Evolutionary conservation across 2,113 vertebrate species (phyloP).

Genomic region (Leiothrix lutea): DNA sequence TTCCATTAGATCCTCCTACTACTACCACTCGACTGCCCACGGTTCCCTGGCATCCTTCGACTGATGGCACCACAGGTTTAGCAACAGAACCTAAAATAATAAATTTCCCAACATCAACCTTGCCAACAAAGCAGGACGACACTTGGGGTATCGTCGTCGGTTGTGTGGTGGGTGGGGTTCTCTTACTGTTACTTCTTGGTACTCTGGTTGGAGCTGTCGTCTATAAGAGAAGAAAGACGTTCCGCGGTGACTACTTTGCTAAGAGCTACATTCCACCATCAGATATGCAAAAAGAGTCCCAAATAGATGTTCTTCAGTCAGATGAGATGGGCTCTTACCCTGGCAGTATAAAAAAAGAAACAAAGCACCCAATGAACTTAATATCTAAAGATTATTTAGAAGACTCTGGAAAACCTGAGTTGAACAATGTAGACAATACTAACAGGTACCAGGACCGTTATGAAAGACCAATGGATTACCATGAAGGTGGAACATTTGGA

Average conservation of each 20-base stretch:
- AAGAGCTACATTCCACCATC: slow-evolving; percentile 96
- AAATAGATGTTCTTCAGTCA: slow-evolving; percentile 93
- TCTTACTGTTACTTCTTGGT: slow-evolving; percentile 87
- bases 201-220: slow-evolving; percentile 81
- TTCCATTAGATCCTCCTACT: slow-evolving; percentile 95
- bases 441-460: slow-evolving; percentile 79
- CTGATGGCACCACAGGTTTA: slow-evolving; percentile 77
- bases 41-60: slow-evolving; percentile 78
- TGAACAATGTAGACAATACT: slow-evolving; percentile 87
- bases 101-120: slow-evolving; percentile 83
- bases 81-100: slow-evolving; percentile 79
- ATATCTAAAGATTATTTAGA: slow-evolving; percentile 89
- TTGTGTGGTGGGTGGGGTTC: slow-evolving; percentile 87
- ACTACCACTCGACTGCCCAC: slow-evolving; percentile 88
- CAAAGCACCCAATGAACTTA: slow-evolving; percentile 88
- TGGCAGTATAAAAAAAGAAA: slow-evolving; percentile 89
- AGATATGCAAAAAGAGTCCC: slow-evolving; percentile 97
- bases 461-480: slow-evolving; percentile 85
- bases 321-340: slow-evolving; percentile 91
- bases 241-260: slow-evolving; percentile 97
- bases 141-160: slow-evolving; percentile 88
- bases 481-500: slow-evolving; percentile 83
- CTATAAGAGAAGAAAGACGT: slow-evolving; percentile 91
- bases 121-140: slow-evolving; percentile 82
- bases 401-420: slow-evolving; percentile 87